A percentile compares a stretch with the other conserved stretches of the same genome.
Conservation (phyloP, 2,888 invertebrate species). For the Watsonalla binaria region DNA sequence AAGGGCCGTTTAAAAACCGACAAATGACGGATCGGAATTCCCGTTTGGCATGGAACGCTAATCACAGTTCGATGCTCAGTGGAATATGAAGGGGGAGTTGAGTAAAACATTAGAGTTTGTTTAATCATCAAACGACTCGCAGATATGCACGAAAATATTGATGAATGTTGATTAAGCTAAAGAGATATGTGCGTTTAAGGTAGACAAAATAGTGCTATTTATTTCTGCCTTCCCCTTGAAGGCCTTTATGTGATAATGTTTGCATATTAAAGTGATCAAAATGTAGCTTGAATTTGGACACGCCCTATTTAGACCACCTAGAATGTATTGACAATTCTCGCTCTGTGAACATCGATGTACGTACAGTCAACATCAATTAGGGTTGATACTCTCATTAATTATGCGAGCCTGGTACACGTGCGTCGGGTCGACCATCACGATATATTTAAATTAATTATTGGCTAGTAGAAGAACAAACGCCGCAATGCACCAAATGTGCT, state of each 20-base stretch:
- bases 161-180: no score
- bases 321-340: neutral
- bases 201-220: no score
- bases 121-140: no score
- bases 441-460: no score
- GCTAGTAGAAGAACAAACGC: neutral
- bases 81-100: neutral
- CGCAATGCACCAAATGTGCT: no score
- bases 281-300: no score
- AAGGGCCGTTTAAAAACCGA: slow-evolving; percentile 29
- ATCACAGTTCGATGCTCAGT: slow-evolving; percentile 2
- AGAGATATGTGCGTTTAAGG: no score
- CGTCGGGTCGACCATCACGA: neutral
- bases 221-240: no score
- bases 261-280: no score
- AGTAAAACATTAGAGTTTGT: neutral
- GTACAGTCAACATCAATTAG: neutral
- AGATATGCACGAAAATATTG: no score
- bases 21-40: slow-evolving; percentile 20
- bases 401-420: neutral
- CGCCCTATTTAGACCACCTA: no score
- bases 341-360: neutral
- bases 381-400: neutral
- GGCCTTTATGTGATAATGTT: no score
- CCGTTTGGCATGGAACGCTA: slow-evolving; percentile 3